Conservation (phyloP, 2,797 vertebrate species). For the Distichodus sexfasciatus region DNA sequence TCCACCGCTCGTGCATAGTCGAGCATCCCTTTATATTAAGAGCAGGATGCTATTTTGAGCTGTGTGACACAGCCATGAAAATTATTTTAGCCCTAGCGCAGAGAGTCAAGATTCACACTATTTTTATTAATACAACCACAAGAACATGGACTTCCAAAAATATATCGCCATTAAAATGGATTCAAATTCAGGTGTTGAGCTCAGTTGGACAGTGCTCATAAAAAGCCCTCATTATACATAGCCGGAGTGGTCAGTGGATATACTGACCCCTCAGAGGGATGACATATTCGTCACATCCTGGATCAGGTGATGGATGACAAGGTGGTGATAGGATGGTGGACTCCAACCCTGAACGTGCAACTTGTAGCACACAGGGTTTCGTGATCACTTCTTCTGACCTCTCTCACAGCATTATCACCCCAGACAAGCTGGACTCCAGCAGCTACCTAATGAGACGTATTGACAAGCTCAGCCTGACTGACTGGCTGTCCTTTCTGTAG, state of each 20-base stretch:
- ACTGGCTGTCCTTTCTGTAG: background rate
- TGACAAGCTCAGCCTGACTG: background rate
- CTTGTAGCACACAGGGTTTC: background rate
- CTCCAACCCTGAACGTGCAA: background rate
- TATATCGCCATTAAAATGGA: too few relatives aligned
- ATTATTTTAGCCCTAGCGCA: too few relatives aligned
- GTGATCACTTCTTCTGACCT: constrained; percentile 14
- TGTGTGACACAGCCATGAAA: too few relatives aligned
- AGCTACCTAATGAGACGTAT: background rate
- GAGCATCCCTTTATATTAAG: background rate
- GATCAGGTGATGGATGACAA: constrained; percentile 35
- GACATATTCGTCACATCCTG: constrained; percentile 23
- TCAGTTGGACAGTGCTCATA: background rate
- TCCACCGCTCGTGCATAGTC: background rate
- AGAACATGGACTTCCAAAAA: too few relatives aligned
- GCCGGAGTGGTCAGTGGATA: background rate
- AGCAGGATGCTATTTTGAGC: background rate
- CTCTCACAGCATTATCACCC: background rate
- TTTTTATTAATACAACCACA: too few relatives aligned
- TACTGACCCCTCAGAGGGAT: background rate
- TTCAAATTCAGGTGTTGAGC: too few relatives aligned
- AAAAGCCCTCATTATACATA: background rate
- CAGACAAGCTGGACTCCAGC: background rate
- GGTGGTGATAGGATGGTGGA: background rate
- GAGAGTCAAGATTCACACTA: too few relatives aligned